Conservation (phyloP, 2,888 invertebrate species). For the Ischnura elegans region DNA sequence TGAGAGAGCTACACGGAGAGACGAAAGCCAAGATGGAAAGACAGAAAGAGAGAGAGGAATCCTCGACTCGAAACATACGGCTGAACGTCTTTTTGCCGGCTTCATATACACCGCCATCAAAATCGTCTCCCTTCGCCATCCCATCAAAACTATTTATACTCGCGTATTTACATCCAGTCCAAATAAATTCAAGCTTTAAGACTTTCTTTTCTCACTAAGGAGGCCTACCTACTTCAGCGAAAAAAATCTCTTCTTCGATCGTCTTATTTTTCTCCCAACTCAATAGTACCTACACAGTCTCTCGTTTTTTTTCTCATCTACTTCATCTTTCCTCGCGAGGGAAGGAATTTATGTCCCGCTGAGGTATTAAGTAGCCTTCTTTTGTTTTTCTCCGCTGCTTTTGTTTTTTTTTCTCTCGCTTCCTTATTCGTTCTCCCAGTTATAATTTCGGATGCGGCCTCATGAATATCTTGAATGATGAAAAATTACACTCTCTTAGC, state of each 20-base stretch:
- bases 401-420: conserved; percentile 22
- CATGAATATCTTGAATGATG: conserved; percentile 36
- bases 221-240: neutral
- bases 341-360: conserved; percentile 64
- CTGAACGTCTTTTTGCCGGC: neutral
- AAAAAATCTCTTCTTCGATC: neutral
- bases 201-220: neutral
- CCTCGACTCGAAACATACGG: neutral
- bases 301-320: neutral
- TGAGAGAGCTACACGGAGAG: neutral
- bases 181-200: conserved; percentile 60
- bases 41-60: neutral
- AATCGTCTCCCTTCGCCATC: conserved; percentile 18
- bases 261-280: neutral
- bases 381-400: neutral
- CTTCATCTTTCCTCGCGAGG: neutral
- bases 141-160: conserved; percentile 63
- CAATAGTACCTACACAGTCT: too few species aligned
- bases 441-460: conserved; percentile 49
- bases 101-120: conserved; percentile 32
- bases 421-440: conserved; percentile 51
- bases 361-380: conserved; percentile 59
- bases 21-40: neutral
- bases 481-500: conserved; percentile 32
- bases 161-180: conserved; percentile 65